A percentile compares a stretch with the other conserved stretches of the same genome.
phyloP scores from a whole-genome alignment of 2,113 vertebrate genomes.

The Hydrolagus affinis region DNA sequence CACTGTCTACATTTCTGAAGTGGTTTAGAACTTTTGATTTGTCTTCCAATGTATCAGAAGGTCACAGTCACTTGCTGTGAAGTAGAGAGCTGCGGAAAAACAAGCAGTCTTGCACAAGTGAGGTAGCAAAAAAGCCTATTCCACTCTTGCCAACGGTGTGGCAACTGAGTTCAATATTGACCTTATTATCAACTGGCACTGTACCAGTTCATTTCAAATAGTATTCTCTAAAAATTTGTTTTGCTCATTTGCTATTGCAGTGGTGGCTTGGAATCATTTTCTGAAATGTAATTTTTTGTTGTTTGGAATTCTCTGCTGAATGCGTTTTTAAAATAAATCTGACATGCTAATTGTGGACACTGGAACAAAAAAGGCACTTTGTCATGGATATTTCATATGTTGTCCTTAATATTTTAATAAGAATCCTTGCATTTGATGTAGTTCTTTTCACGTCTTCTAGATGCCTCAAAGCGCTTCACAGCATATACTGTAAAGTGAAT shows the following conservation, averaged over 20 bases:
- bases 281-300: no score
- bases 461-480: no score
- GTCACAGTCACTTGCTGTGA: background rate
- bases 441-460: no score
- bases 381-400: background rate
- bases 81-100: background rate
- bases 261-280: no score
- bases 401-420: background rate
- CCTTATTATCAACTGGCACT: background rate
- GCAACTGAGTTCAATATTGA: conserved; percentile 9
- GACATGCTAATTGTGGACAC: background rate
- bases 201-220: background rate
- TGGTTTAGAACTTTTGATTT: background rate
- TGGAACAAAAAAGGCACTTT: background rate
- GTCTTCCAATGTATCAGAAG: background rate
- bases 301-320: background rate
- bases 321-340: background rate
- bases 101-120: no score
- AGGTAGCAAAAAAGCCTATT: background rate
- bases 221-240: background rate
- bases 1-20: background rate
- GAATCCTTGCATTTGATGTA: no score
- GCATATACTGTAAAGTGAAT: no score
- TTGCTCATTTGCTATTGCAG: background rate
- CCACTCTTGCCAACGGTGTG: background rate